phyloP scores from a whole-genome alignment of 2,113 vertebrate genomes.

The Leuciscus idus region DNA sequence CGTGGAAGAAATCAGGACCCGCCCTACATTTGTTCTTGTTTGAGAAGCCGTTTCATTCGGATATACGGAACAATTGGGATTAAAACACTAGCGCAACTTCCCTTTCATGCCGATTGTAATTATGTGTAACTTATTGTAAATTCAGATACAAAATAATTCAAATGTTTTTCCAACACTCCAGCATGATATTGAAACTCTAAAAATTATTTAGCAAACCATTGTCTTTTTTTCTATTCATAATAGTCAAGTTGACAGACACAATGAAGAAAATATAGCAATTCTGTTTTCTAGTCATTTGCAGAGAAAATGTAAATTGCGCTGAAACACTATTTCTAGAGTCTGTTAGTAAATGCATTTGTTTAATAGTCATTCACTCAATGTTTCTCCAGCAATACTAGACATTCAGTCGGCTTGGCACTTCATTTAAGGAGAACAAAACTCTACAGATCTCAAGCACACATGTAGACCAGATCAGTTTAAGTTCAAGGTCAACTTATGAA shows the following conservation, averaged over 20 bases:
- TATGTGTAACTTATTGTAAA: background rate
- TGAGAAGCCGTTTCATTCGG: too few relatives aligned
- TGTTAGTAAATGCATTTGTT: background rate
- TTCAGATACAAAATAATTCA: background rate
- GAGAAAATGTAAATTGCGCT: background rate
- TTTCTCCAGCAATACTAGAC: background rate
- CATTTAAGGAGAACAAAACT: conserved; percentile 22
- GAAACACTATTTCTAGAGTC: background rate
- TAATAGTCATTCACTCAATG: background rate
- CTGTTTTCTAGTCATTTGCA: background rate
- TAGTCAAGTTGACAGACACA: background rate
- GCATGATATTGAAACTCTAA: too few relatives aligned
- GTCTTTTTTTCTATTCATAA: background rate
- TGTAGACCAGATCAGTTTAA: background rate
- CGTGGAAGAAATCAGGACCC: too few relatives aligned
- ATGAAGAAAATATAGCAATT: background rate
- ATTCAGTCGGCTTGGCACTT: conserved; percentile 24
- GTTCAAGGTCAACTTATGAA: background rate
- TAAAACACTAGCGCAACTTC: too few relatives aligned
- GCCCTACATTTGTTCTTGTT: too few relatives aligned
- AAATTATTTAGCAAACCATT: background rate
- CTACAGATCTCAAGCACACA: background rate
- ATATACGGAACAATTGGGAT: too few relatives aligned
- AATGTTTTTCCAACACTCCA: background rate
- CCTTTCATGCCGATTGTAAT: background rate